Evolutionary conservation across 1,140 invertebrate genomes (phyloP).

Genomic region (Heliconius eleuchia): DNA sequence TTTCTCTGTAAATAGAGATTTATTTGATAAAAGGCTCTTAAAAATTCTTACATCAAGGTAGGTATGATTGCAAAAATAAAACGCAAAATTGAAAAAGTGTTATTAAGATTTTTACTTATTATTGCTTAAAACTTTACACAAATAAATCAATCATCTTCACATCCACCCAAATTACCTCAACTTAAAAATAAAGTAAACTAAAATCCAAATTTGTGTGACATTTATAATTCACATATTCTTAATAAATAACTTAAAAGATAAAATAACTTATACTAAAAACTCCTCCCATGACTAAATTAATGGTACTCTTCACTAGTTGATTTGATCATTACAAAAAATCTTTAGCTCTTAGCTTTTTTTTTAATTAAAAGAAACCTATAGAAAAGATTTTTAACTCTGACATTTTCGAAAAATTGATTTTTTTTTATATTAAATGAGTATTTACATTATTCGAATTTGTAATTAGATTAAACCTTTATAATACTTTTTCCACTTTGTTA

Average conservation of each 20-base stretch:
- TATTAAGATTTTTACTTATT: slow-evolving; percentile 16
- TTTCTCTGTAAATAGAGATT: too few relatives aligned
- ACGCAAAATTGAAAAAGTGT: slow-evolving; percentile 5
- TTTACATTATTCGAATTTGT: too few relatives aligned
- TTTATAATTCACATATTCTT: background rate
- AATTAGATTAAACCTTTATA: too few relatives aligned
- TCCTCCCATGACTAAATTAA: background rate
- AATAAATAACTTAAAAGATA: slow-evolving; percentile 5
- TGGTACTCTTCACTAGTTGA: background rate
- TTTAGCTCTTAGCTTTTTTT: background rate
- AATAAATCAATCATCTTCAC: background rate
- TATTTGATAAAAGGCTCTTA: too few relatives aligned
- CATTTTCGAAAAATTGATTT: too few relatives aligned
- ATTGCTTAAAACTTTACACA: background rate
- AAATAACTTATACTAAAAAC: background rate
- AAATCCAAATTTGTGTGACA: background rate
- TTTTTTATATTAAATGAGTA: too few relatives aligned
- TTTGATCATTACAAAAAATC: background rate
- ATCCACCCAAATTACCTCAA: background rate
- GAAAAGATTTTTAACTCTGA: too few relatives aligned
- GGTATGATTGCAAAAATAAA: background rate
- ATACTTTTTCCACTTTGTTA: too few relatives aligned
- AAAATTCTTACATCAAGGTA: background rate
- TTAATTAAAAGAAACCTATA: background rate
- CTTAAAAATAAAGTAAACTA: background rate